phyloP scores from a whole-genome alignment of 2,888 invertebrate species.

The Eristalis pertinax region DNA sequence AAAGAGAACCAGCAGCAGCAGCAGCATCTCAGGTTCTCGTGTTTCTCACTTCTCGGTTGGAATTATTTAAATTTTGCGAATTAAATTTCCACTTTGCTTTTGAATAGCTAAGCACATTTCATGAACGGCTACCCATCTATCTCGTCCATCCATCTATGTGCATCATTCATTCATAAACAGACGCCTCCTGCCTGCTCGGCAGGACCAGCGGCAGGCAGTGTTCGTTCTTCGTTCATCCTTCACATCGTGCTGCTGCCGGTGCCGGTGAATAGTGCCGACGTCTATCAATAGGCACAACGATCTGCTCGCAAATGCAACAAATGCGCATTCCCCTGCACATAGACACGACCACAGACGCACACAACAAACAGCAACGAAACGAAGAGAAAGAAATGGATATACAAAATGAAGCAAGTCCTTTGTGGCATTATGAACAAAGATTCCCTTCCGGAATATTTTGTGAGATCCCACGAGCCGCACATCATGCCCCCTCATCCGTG shows the following conservation, averaged over 20 bases:
- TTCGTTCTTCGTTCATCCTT: not conserved
- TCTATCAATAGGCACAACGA: conserved; percentile 37
- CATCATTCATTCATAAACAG: conserved; percentile 66
- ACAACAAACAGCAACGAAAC: not conserved
- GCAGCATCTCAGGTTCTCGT: not conserved
- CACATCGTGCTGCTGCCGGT: not conserved
- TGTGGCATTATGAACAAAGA: conserved; percentile 64
- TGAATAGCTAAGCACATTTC: conserved; percentile 65
- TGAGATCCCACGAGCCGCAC: not conserved
- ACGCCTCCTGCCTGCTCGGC: conserved; percentile 6
- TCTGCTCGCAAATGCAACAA: conserved; percentile 52
- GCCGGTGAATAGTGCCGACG: conserved; percentile 14
- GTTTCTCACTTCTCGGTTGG: not conserved
- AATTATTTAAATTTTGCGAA: conserved; percentile 54
- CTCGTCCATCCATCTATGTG: conserved; percentile 50
- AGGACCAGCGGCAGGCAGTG: not conserved
- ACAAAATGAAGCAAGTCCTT: conserved; percentile 56
- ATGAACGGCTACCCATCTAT: conserved; percentile 53
- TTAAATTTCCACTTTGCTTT: conserved; percentile 65
- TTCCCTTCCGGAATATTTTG: conserved; percentile 56
- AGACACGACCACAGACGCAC: not conserved
- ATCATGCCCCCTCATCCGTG: not conserved
- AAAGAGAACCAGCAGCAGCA: not conserved
- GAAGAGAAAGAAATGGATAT: conserved; percentile 3
- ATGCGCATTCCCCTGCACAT: conserved; percentile 13